Base-by-base conservation (phyloP, 2,888 invertebrate genomes). In the Seira musarum region DNA sequence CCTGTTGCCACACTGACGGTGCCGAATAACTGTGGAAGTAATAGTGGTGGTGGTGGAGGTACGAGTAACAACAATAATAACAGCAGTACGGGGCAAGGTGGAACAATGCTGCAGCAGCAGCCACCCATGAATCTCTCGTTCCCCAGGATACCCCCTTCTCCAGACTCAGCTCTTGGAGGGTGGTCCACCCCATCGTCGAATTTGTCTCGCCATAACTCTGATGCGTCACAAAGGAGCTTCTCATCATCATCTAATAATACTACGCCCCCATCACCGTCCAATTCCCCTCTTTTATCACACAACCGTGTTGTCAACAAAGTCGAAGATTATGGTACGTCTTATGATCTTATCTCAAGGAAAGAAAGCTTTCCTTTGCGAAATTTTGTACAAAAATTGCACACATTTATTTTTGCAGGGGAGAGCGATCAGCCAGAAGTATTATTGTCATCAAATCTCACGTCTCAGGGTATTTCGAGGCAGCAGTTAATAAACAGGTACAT, bases 241-340 rank as follows among this genome's bases (percentile, higher is more conserved):
- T 87, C 87, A 24, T 87, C 87, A n/a, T 87, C 87, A 3, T 87
- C 87, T 3, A 87, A 87, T 76, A 87, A 87, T 79, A 86, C 86
- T 24, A 87, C 87, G 22, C 87, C 87, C 22, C 87, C 87, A 6
- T 87, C 87, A 19, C 87, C 87, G 63, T 87, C 87, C 71, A 86
- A 87, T 74, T 87, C 87, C 35, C 87, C 87, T 17, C 82, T 86
- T 17, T 77, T 87, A 19, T 84, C 85, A 22, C 87, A 87, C 69
- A 87, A 83, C 68, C 81, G 87, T 21, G 84, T 87, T 66, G 85
- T 85, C 40, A 86, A 86, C 77, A 85, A 85, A 75, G 85, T 85
- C 64, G 87, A 87, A 57, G 87, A 87, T 79, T 86, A 81, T 67
- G 87, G 87, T 87, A 81, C 76, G 81, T 25, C 5, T 15, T 10